Evolutionary conservation across 2,888 invertebrate species (phyloP), one percentile per base, ranked within the genome.

Genomic region (Machimus atricapillus): DNA sequence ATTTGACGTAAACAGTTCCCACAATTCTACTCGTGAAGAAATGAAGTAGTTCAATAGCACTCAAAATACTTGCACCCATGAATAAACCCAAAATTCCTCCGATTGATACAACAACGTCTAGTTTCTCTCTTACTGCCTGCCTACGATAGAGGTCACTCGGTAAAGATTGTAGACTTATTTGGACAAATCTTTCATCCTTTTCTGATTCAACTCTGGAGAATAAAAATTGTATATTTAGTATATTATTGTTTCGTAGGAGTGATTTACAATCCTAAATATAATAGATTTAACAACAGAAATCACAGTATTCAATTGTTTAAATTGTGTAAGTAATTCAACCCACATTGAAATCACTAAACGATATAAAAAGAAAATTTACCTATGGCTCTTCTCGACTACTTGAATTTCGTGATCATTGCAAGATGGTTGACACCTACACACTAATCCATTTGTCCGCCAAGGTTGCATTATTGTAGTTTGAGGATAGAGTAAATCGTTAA

Each of bases 321-420:
- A n/a, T 52, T 52, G n/a, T 43, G 3, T 1, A 0, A 34, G 34
- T 34, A 34, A 34, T 46, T 46, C 43, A 46, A 46, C 16, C 43
- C 14, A 14, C 2, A 46, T 16, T 46, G 14, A 12, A 12, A 12
- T 16, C 12, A 16, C 1, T 14, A 14, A 0, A 46, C 14, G 4
- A 46, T n/a, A 19, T 7, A n/a, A 52, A 66, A 66, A 66, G 0
- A 66, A 4, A n/a, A 66, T 58, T 34, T 83, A 88, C 88, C 86
- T 87, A 19, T 73, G 81, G 12, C 78, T 85, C 31, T 46, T 56
- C 16, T 88, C 88, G 82, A 91, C 89, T 14, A 94, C 91, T 23
- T 94, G 93, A 85, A 95, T 93, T 89, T 96, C 96, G 1, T 94
- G 94, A 91, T 96, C 96, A 1, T 94, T 94, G 90, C 96, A 96